Evolutionary conservation across 2,113 vertebrate species (phyloP), one percentile per base, ranked within the genome.

Genomic region (Nothocercus julius): DNA sequence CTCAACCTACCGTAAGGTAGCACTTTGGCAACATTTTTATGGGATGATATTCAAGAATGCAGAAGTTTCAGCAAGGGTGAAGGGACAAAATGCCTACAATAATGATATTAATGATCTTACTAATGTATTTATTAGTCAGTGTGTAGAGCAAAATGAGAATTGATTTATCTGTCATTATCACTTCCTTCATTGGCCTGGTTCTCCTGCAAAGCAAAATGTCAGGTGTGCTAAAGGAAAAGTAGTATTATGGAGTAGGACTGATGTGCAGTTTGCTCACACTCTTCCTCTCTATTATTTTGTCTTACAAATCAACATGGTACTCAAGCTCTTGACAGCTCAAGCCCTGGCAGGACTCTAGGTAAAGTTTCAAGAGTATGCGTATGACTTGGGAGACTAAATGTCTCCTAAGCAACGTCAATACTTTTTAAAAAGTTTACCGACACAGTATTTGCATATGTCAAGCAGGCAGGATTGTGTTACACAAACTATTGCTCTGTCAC

Each of bases 51-150:
- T 22, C 38, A 91, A 95, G 54, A 88, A 85, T 81, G 19, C 7
- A 68, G 38, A 82, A 62, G 13, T 87, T 91, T 87, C 59, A 81
- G 13, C 34, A 87, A 84, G 28, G 30, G 18, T 80, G 61, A 74
- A 92, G 58, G 56, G 44, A 58, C 18, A 67, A 87, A 66, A 11
- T 59, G 5, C 54, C 40, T 67, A 64, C 9, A 83, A 54, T 90
- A 88, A 84, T 53, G 3, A 34, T 83, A 80, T 90, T 72, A 96
- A 85, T 82, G 14, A 20, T 70, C 36, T 82, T 25, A 59, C n/a
- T 76, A 84, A 87, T 56, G n/a, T 82, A 78, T 85, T 70, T 96
- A 47, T 91, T 94, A 90, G 49, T 59, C 45, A 77, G 14, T 62
- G 21, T 63, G 73, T 75, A 91, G 15, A 47, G 44, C 1, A 45